These are phyloP conservation scores for Hirudo medicinalis DNA, from an alignment of 1,140 invertebrate genomes.

Conservation along the genomic window DNA sequence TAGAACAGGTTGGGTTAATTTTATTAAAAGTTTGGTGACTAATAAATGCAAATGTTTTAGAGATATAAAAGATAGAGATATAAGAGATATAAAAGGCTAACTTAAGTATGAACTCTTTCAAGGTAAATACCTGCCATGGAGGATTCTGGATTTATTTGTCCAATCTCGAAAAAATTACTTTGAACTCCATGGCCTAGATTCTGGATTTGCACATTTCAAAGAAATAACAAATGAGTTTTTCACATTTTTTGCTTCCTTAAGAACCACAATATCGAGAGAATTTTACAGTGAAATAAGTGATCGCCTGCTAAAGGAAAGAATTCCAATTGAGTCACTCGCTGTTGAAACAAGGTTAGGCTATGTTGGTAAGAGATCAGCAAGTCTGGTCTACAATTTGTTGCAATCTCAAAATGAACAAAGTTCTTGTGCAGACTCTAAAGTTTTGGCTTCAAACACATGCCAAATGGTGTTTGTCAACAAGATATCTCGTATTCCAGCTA, in stretches of 20 bases:
- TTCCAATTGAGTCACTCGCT: not conserved
- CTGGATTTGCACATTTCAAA: not conserved
- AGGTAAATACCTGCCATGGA: constrained; percentile 8
- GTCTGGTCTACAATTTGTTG: not conserved
- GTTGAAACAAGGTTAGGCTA: constrained; percentile 4
- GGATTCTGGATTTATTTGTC: not conserved
- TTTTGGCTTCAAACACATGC: not conserved
- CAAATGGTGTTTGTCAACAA: not conserved
- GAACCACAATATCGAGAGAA: constrained; percentile 1
- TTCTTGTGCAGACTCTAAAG: no score
- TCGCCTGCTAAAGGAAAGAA: not conserved
- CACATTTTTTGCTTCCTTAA: constrained; percentile 7
- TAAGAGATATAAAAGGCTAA: no score
- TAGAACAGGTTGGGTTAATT: no score
- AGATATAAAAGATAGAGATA: no score
- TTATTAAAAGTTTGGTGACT: no score
- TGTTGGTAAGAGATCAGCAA: constrained; percentile 10
- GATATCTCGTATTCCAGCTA: not conserved
- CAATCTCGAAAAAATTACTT: not conserved
- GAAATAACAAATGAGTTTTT: constrained; percentile 1
- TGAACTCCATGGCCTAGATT: not conserved
- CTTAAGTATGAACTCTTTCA: not conserved
- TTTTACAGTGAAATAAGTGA: not conserved
- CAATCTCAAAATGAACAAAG: no score
- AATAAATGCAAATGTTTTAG: no score